Base-by-base conservation (phyloP, 2,797 vertebrate genomes). In the Jordanella pulchra region DNA sequence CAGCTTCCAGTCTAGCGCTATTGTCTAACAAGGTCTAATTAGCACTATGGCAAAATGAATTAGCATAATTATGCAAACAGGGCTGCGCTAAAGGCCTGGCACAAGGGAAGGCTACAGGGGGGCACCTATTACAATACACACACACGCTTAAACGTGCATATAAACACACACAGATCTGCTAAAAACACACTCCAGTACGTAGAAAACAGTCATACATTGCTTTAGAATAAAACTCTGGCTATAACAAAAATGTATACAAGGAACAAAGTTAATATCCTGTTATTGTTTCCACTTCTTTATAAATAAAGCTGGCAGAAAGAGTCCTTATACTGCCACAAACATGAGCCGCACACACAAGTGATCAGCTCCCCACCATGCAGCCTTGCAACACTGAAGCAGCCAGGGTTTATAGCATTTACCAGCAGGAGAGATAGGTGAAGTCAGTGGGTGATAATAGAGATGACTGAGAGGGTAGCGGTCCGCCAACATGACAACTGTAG, bases 1-100 rank as follows among this genome's bases (percentile, higher is more conserved):
- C 86, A 86, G 86, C 88, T 89, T 86, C 82, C 84, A 84, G 88
- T 90, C 89, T 90, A 89, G 85, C 84, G 74, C 91, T 87, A 93
- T 94, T 95, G 92, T 94, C 91, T 92, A 92, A 93, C 86, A 89
- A 92, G 92, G 89, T 92, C 92, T 93, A 94, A 95, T 94, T 94
- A 94, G 90, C 90, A 93, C 87, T 89, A 90, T 87, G 91, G 90
- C 91, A 91, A 79, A 87, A 90, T 88, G 86, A 94, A 95, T 95
- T 94, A 94, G 90, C 93, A 95, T 95, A 94, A 95, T 95, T 93
- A 93, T 92, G 91, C 93, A 93, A 93, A 94, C 93, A 94, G 85
- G 87, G 85, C 83, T 86, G 76, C 44, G 78, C 84, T 91, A 90
- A 90, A 90, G 90, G 88, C 85, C 86, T 91, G 87, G 91, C 86